These are phyloP conservation scores for Phaedon cochleariae DNA, from an alignment of 2,888 invertebrate genomes.

Conservation along the genomic window DNA sequence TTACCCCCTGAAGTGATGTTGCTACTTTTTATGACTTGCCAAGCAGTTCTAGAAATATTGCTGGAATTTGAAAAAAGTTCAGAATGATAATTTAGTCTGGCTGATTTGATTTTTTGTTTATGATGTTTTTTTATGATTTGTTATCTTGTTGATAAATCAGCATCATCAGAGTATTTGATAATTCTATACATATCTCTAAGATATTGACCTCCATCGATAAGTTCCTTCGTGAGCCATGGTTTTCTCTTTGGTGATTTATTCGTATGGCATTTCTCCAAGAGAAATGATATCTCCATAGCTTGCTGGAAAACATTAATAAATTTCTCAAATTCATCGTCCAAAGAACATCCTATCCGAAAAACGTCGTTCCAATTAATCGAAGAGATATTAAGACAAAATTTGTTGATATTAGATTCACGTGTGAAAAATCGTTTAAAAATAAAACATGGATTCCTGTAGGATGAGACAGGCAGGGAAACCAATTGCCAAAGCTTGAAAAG, in stretches of 20 bases:
- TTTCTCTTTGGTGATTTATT: background rate
- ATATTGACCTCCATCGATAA: constrained; percentile 11
- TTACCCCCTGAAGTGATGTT: background rate
- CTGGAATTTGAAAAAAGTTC: constrained; percentile 1
- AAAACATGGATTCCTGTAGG: background rate
- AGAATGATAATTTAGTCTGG: background rate
- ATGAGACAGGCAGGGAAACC: background rate
- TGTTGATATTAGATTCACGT: constrained; percentile 3
- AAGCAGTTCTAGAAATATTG: constrained; percentile 8
- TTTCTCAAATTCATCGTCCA: background rate
- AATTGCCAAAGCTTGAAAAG: background rate
- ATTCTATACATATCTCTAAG: background rate
- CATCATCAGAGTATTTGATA: constrained; percentile 5
- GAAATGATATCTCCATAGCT: background rate
- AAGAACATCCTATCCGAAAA: constrained; percentile 7
- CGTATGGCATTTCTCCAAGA: background rate
- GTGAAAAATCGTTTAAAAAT: background rate
- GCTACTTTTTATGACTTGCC: background rate
- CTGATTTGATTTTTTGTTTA: constrained; percentile 11
- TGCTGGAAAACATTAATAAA: background rate
- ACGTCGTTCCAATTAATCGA: constrained; percentile 8
- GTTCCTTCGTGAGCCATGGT: background rate
- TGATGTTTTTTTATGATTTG: constrained; percentile 8
- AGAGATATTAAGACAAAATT: constrained; percentile 7
- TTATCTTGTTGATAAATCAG: background rate